Base-by-base conservation (phyloP, 2,888 invertebrate species). In the Drosophila algonquin region DNA sequence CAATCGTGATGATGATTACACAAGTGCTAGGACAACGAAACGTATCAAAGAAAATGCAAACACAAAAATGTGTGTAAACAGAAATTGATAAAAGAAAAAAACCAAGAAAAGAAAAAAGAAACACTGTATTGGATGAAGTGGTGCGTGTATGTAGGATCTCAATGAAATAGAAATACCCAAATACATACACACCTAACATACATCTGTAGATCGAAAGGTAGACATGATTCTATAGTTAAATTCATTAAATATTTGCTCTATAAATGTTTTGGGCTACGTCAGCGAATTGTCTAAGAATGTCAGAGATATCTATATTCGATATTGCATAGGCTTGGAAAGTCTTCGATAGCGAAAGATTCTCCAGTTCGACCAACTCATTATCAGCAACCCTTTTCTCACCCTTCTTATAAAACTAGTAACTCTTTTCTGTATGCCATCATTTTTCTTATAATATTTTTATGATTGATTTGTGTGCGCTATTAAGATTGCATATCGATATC, bases 401-500 rank as follows among this genome's bases (percentile, higher is more conserved):
- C 16, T 30, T 44, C 24, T 24, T 5, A 5, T 27, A 8, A 2
- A 27, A 7, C 30, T 44, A 24, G 40, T 27, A 24, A 18, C 40
- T 50, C 68, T 51, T 48, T 45, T 45, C 21, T 18, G 27, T 4
- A 10, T 21, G 21, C 16, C 44, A 35, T 44, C 40, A 46, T 21
- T 12, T 12, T 18, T 30, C 18, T 3, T 9, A 27, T 24, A 45
- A 27, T 46, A 14, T 14, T 61, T 80, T 76, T 68, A 77, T 87
- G 82, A 82, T 82, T 87, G 87, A 82, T 82, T 82, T 82, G 81
- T 87, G 68, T 63, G 67, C 51, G 59, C 72, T 79, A 81, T 79
- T 87, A 81, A 82, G 82, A 87, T 82, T 82, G 74, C 72, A 76
- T 80, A 86, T 80, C 81, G 73, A 64, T 73, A 72, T 67, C 74